Evolutionary conservation across 2,113 vertebrate genomes (phyloP), one percentile per base, ranked within the genome.

Genomic region (Pedionomus torquatus): DNA sequence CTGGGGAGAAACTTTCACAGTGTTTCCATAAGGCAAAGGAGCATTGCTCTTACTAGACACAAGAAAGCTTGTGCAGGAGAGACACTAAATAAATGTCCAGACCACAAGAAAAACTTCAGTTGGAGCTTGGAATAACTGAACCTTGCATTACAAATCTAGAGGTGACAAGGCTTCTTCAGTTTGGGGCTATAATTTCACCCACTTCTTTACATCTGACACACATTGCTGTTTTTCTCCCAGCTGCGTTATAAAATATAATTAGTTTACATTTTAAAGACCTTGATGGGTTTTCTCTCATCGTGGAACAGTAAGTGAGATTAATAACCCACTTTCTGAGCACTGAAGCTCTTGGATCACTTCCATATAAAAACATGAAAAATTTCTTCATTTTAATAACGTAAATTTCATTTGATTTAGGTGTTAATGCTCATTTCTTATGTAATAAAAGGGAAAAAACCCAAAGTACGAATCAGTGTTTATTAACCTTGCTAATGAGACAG

Each of bases 231-330:
- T 95, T 91, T 41, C 64, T 91, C 20, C 26, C 54, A 87, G 48
- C 7, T 23, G 69, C 82, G 71, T 80, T 78, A 79, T 41, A 88
- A 88, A 93, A 83, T 33, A 33, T 16, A 85, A 94, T 95, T 66
- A 74, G 87, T 94, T 95, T 94, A 58, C 58, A 92, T 91, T 96
- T 95, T 90, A 90, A 96, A 92, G 57, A 82, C 69, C 35, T 84
- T 83, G 58, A 94, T 89, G 82, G 19, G 39, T 81, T 88, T 88
- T 82, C 64, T 79, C 30, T 91, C 49, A 76, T 70, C 18, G 7
- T 51, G 46, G 17, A 89, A 83, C 54, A 81, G 63, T 83, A 88
- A 97, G 44, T 82, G 89, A 94, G 91, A 95, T 58, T 77, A 87
- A 87, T 65, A 83, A 88, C 48, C 37, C 81, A 84, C 64, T 72